These are phyloP conservation scores for Notarius lentiginosus DNA, from an alignment of 2,113 vertebrate genomes.

Conservation along the genomic window DNA sequence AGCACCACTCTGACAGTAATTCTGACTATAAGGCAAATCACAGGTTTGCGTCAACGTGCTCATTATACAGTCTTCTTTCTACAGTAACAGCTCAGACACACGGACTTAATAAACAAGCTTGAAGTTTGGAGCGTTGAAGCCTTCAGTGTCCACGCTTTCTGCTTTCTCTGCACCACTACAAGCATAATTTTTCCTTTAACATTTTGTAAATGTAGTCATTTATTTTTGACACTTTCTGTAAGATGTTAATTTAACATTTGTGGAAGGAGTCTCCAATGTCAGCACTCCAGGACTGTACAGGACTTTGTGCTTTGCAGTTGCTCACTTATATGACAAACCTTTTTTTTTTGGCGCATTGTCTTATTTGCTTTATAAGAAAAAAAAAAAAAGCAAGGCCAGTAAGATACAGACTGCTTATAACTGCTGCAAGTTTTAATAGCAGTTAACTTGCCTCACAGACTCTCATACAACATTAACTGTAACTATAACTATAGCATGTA, in stretches of 20 bases:
- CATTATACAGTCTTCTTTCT: too few relatives aligned
- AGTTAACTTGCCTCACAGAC: background rate
- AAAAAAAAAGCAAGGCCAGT: background rate
- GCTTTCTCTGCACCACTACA: background rate
- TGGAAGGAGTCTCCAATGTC: background rate
- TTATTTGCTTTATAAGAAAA: too few relatives aligned
- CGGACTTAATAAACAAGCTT: background rate
- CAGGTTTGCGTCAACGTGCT: too few relatives aligned
- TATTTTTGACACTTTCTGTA: background rate
- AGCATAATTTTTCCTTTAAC: background rate
- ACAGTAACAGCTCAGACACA: background rate
- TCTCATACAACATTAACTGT: background rate
- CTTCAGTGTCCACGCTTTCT: background rate
- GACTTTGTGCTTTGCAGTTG: too few relatives aligned
- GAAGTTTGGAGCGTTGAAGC: background rate
- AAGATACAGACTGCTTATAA: background rate
- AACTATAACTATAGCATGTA: background rate
- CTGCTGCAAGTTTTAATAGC: background rate
- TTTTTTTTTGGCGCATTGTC: too few relatives aligned
- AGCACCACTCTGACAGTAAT: background rate
- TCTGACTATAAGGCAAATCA: background rate
- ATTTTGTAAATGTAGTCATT: too few relatives aligned
- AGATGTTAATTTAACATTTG: background rate
- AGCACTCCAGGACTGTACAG: background rate
- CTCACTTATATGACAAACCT: too few relatives aligned